Conservation (phyloP, 2,888 invertebrate genomes). For the Eumerus sabulonum region DNA sequence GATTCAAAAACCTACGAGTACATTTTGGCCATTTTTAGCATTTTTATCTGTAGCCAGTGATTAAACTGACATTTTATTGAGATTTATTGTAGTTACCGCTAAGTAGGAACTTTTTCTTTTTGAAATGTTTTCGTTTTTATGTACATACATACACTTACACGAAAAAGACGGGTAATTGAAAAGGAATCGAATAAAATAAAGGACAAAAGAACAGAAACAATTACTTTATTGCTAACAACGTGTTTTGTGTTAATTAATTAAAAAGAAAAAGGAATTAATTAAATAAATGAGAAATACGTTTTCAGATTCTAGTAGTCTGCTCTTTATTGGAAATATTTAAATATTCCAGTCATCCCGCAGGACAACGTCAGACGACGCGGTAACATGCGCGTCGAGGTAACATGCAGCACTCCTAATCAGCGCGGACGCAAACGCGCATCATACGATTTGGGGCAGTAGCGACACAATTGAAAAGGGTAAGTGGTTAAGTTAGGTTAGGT, state of each 20-base stretch:
- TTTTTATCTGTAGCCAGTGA: slow-evolving; percentile 58
- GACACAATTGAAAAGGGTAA: no score
- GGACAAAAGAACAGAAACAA: not conserved
- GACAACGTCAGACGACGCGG: no score
- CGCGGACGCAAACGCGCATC: no score
- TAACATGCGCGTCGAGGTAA: no score
- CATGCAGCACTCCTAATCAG: no score
- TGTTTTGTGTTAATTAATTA: slow-evolving; percentile 5
- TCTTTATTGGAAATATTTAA: no score
- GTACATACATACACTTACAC: not conserved
- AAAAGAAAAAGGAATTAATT: no score
- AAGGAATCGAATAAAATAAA: not conserved
- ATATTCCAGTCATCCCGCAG: no score
- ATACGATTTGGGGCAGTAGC: no score
- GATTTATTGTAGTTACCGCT: slow-evolving; percentile 38
- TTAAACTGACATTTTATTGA: slow-evolving; percentile 51
- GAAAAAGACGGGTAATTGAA: not conserved
- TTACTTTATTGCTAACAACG: not conserved
- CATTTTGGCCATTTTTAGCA: slow-evolving; percentile 64
- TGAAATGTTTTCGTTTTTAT: slow-evolving; percentile 9
- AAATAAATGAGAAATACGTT: no score
- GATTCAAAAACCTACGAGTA: slow-evolving; percentile 4
- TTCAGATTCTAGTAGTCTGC: no score
- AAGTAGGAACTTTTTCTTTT: slow-evolving; percentile 19
- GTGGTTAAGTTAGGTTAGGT: no score